These are phyloP conservation scores for Pterocles orientalis DNA, from an alignment of 2,113 vertebrate genomes.

Conservation along the genomic window DNA sequence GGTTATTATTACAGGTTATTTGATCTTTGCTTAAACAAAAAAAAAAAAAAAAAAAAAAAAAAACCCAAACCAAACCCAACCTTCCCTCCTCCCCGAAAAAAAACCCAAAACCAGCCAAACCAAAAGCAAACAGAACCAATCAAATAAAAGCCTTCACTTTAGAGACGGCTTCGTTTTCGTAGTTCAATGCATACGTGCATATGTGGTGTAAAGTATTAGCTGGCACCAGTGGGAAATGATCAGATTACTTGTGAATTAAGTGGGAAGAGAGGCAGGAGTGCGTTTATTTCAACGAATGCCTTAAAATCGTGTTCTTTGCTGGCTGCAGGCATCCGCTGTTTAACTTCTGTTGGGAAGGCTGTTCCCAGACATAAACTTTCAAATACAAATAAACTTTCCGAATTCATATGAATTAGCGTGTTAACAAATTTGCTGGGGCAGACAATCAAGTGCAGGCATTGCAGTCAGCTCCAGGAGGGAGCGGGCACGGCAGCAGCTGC, in stretches of 20 bases:
- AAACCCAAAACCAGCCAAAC: not conserved
- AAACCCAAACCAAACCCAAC: too few species aligned
- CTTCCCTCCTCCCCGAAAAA: too few species aligned
- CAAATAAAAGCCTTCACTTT: not conserved
- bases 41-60: not conserved
- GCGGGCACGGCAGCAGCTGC: not conserved
- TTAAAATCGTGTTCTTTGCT: not conserved
- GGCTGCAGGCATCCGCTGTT: not conserved
- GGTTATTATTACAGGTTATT: not conserved
- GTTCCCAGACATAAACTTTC: not conserved
- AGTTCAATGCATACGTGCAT: accelerated
- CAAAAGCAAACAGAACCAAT: not conserved
- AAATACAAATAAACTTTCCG: not conserved
- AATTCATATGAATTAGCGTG: not conserved
- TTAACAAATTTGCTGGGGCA: not conserved
- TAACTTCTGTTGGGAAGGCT: not conserved
- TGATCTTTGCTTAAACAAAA: not conserved
- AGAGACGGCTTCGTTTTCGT: not conserved
- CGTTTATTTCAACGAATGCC: not conserved
- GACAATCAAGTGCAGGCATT: not conserved
- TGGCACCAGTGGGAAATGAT: not conserved
- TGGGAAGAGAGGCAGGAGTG: not conserved
- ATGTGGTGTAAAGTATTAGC: accelerated
- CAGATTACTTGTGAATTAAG: not conserved
- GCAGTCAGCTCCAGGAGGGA: not conserved